phyloP scores from a whole-genome alignment of 2,797 vertebrate species.

The Ibycter americanus region DNA sequence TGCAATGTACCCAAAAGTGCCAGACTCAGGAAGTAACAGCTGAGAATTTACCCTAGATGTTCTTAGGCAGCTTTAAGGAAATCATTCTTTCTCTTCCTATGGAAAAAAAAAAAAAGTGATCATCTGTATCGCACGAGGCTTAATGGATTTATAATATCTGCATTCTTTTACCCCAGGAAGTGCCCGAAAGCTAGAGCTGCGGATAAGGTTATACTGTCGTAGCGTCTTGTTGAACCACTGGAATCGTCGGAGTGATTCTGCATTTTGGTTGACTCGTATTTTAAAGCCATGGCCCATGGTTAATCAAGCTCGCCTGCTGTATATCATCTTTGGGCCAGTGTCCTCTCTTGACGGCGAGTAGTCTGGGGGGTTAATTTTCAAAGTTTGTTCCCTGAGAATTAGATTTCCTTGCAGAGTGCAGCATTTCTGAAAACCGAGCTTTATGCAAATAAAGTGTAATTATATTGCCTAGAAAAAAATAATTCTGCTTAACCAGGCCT shows the following conservation, averaged over 20 bases:
- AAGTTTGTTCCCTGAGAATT: background rate
- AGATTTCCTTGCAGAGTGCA: background rate
- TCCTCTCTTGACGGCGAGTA: slow-evolving; percentile 78
- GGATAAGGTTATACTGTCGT: slow-evolving; percentile 86
- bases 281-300: slow-evolving; percentile 91
- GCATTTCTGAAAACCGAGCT: background rate
- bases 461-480: background rate
- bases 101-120: background rate
- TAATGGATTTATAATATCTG: background rate
- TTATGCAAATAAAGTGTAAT: background rate
- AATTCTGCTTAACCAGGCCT: background rate
- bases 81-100: background rate
- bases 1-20: rapidly evolving
- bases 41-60: background rate
- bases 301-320: slow-evolving; percentile 87
- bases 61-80: background rate
- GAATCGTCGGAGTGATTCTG: slow-evolving; percentile 72
- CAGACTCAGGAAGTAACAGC: background rate
- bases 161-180: slow-evolving; percentile 71
- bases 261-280: slow-evolving; percentile 87
- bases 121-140: rapidly evolving
- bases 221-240: slow-evolving; percentile 85
- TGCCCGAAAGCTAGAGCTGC: slow-evolving; percentile 79
- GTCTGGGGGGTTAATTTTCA: background rate
- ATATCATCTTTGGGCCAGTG: slow-evolving; percentile 88